Conservation (phyloP, 2,113 vertebrate species). For the Pseudolaguvia tuberculata region DNA sequence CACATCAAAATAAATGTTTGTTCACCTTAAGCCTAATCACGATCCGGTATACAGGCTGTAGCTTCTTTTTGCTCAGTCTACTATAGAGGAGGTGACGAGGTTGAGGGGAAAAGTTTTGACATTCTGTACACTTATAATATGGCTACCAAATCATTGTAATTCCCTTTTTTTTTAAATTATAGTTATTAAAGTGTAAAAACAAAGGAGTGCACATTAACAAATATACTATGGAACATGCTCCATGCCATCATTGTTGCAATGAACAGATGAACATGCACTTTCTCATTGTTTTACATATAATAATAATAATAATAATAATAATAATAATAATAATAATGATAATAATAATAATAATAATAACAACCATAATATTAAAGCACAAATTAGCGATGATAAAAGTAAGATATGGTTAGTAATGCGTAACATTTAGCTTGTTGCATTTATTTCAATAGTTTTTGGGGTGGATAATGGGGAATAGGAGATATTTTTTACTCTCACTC, state of each 20-base stretch:
- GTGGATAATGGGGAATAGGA: too few species aligned
- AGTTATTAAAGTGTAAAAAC: neutral
- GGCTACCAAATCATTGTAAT: neutral
- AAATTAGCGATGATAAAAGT: too few species aligned
- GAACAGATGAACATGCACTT: neutral
- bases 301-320: too few species aligned
- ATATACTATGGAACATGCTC: neutral
- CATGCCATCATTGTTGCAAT: neutral
- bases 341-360: too few species aligned
- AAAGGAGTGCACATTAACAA: neutral
- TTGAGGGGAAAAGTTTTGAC: neutral
- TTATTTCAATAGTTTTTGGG: too few species aligned
- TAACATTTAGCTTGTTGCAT: too few species aligned
- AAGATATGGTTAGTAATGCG: too few species aligned
- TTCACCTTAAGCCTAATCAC: slow-evolving; percentile 28
- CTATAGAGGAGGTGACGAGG: neutral
- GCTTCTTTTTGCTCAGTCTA: neutral
- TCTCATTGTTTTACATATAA: too few species aligned
- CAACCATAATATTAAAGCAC: too few species aligned
- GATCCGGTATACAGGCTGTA: slow-evolving; percentile 24
- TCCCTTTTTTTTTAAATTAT: neutral
- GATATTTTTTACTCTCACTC: too few species aligned
- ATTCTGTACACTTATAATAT: neutral
- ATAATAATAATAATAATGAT: too few species aligned
- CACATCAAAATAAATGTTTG: slow-evolving; percentile 34